Evolutionary conservation across 2,113 vertebrate species (phyloP).

Genomic region (Euleptes europaea): DNA sequence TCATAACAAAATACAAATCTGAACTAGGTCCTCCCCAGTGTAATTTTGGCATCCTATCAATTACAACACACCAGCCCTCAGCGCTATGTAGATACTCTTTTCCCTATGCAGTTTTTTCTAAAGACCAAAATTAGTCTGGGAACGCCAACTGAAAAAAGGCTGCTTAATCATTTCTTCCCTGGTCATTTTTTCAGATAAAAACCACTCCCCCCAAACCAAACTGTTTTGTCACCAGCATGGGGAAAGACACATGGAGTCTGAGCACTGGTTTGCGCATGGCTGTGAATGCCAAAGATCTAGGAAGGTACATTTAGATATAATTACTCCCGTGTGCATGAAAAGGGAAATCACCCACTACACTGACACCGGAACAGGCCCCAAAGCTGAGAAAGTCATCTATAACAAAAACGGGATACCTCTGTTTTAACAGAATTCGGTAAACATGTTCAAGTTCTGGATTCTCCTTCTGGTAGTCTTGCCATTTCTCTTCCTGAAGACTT

Average conservation of each 20-base stretch:
- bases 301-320: background rate
- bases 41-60: too few species aligned
- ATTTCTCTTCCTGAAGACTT: slow-evolving; percentile 66
- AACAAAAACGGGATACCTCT: slow-evolving; percentile 64
- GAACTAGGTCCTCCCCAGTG: too few species aligned
- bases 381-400: background rate
- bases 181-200: background rate
- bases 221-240: background rate
- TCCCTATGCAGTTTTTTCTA: too few species aligned
- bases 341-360: slow-evolving; percentile 22
- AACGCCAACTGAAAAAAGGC: too few species aligned
- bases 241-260: background rate
- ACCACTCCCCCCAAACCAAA: too few species aligned
- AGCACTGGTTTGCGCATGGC: background rate
- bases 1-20: too few species aligned
- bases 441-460: slow-evolving; percentile 53
- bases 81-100: too few species aligned
- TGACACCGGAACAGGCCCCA: slow-evolving; percentile 8
- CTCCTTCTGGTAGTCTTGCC: slow-evolving; percentile 54
- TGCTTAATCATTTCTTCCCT: background rate
- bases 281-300: background rate
- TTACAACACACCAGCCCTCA: too few species aligned
- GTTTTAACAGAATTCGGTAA: slow-evolving; percentile 51
- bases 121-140: too few species aligned
- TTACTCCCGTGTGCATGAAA: background rate